A percentile compares a stretch with the other conserved stretches of the same genome.
Conservation (phyloP, 2,113 vertebrate species). For the Alaudala cheleensis region DNA sequence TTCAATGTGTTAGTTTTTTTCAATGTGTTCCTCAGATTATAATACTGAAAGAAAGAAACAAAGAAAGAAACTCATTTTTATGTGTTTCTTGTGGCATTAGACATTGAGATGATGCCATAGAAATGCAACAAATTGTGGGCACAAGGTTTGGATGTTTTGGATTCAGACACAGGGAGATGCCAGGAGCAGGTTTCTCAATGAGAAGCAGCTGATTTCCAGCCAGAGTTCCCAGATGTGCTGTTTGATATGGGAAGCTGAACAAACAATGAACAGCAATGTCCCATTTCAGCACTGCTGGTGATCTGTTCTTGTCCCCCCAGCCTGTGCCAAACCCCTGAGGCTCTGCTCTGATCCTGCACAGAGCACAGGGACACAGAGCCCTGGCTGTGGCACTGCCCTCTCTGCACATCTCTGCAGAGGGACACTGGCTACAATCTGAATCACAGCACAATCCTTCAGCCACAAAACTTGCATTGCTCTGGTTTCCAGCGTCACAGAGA, state of each 20-base stretch:
- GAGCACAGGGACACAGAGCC: too few species aligned
- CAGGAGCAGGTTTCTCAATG: neutral
- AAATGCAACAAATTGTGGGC: neutral
- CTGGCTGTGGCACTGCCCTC: too few species aligned
- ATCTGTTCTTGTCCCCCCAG: neutral
- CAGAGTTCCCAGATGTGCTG: neutral
- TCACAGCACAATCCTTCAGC: neutral
- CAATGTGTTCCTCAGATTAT: neutral
- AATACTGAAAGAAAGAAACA: neutral
- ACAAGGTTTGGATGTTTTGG: neutral
- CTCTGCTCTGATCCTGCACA: neutral
- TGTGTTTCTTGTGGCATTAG: neutral
- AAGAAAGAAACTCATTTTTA: neutral
- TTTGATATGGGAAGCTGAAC: neutral
- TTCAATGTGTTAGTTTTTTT: neutral
- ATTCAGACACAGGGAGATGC: neutral
- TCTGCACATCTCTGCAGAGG: neutral
- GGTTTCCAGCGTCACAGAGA: accelerated
- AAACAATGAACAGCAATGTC: neutral
- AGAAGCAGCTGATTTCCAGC: neutral
- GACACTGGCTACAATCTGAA: neutral
- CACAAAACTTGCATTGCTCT: neutral
- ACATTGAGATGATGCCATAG: neutral
- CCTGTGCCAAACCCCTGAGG: neutral
- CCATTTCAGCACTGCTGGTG: neutral